Evolutionary conservation across 92 coral and sea anemone genomes (phyloP).

Genomic region (Pocillopora meandrina): DNA sequence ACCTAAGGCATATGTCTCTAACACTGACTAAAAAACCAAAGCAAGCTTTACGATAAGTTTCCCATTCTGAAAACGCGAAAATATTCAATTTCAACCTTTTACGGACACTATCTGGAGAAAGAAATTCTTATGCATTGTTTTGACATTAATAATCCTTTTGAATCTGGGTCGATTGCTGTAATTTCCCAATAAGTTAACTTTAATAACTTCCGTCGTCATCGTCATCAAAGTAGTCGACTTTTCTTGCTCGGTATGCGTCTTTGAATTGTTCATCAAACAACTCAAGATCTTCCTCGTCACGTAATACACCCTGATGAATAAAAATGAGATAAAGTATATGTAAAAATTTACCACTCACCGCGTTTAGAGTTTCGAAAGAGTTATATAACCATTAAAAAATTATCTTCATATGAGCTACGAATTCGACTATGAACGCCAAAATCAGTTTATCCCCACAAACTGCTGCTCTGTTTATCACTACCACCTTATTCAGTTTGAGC

Average conservation of each 20-base stretch:
- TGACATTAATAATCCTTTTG: neutral
- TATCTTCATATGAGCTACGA: too few species aligned
- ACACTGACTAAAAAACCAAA: neutral
- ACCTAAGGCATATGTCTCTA: neutral
- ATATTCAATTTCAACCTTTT: neutral
- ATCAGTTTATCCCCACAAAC: too few species aligned
- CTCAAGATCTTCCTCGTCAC: conserved; percentile 83
- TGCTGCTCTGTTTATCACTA: too few species aligned
- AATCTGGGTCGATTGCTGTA: conserved; percentile 5
- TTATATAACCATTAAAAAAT: too few species aligned
- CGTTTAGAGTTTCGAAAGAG: too few species aligned
- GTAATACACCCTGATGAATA: conserved; percentile 87
- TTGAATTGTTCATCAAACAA: conserved; percentile 88
- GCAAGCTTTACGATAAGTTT: neutral
- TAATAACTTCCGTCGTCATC: conserved; percentile 51
- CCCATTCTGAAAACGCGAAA: neutral
- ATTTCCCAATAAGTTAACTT: neutral
- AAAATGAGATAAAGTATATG: neutral
- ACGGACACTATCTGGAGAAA: neutral
- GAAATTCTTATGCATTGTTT: neutral
- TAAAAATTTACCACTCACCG: too few species aligned
- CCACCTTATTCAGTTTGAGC: too few species aligned
- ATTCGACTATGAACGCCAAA: too few species aligned
- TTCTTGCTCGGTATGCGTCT: conserved; percentile 78
- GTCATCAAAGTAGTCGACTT: conserved; percentile 87